A percentile compares a stretch with the other conserved stretches of the same genome.
Evolutionary conservation across 2,113 vertebrate genomes (phyloP).

Genomic region (Psephotus haematonotus): DNA sequence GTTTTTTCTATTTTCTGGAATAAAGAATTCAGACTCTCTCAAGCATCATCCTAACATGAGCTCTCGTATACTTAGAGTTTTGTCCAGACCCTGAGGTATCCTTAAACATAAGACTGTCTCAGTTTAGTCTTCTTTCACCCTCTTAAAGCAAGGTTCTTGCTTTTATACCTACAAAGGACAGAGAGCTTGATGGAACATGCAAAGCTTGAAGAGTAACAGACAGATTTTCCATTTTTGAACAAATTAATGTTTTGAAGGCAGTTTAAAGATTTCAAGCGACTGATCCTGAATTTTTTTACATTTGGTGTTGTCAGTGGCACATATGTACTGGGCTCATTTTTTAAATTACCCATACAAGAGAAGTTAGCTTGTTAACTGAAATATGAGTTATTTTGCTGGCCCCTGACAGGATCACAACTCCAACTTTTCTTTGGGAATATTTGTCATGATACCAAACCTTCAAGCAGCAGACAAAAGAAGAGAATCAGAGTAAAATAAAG

Average conservation of each 20-base stretch:
- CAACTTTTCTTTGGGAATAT: background rate
- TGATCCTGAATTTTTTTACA: background rate
- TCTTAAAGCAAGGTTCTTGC: background rate
- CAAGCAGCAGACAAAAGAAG: background rate
- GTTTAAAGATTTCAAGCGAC: background rate
- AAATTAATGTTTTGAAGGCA: background rate
- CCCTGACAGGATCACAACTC: background rate
- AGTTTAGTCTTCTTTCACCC: background rate
- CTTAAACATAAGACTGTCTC: background rate
- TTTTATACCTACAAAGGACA: background rate
- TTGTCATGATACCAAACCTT: background rate
- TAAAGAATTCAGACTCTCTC: background rate
- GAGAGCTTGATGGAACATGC: background rate
- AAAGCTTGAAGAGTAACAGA: background rate
- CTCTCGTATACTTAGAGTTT: background rate
- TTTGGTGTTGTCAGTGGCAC: background rate
- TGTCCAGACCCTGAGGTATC: background rate
- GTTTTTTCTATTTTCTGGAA: background rate
- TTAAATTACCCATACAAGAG: background rate
- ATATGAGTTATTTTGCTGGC: background rate
- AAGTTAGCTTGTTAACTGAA: background rate
- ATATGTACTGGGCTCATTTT: background rate
- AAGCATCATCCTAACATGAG: background rate
- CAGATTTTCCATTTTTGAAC: background rate
- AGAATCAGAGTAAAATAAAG: background rate